Evolutionary conservation across 2,888 invertebrate species (phyloP), one percentile per base, ranked within the genome.

Genomic region (Phyllotreta cruciferae): DNA sequence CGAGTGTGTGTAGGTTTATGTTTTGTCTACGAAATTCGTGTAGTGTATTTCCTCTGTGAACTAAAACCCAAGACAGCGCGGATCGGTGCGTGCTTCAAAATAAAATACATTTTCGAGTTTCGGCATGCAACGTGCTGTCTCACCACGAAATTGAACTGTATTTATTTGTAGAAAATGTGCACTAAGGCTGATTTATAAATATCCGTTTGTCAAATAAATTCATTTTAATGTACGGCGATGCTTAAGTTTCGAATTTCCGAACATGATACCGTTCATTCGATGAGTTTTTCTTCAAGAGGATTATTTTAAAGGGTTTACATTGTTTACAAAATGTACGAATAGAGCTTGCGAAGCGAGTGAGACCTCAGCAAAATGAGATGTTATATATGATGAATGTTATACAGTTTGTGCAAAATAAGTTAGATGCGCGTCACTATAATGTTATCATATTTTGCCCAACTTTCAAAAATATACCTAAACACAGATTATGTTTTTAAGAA

Each of bases 61-160:
- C 49, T 42, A 45, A 61, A 62, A 53, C 62, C 44, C 38, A 55
- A 60, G 56, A 52, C 56, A 54, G 62, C 60, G 62, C 60, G 62
- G 58, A 54, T 63, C 64, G 66, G 67, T 71, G 70, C 71, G 71
- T 71, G 71, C 68, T 63, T 66, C 41, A 67, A 70, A 71, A 70
- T 70, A 67, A 71, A 71, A 71, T 69, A 69, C 61, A 69, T 66
- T 66, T 66, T 62, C 52, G 61, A 63, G 52, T 62, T 66, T 68
- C 62, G 66, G 62, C 66, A 64, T 68, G 63, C 68, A 61, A 62
- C 68, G 68, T 64, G 66, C 68, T 64, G 60, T 60, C 55, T 66
- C 66, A 44, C 61, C 62, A 66, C 63, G 56, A 24, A 64, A 66
- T 64, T 68, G 60, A 62, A 66, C 64, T 42, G 62, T 66, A 65